phyloP scores from a whole-genome alignment of 2,888 invertebrate species.

The Brassicogethes aeneus region DNA sequence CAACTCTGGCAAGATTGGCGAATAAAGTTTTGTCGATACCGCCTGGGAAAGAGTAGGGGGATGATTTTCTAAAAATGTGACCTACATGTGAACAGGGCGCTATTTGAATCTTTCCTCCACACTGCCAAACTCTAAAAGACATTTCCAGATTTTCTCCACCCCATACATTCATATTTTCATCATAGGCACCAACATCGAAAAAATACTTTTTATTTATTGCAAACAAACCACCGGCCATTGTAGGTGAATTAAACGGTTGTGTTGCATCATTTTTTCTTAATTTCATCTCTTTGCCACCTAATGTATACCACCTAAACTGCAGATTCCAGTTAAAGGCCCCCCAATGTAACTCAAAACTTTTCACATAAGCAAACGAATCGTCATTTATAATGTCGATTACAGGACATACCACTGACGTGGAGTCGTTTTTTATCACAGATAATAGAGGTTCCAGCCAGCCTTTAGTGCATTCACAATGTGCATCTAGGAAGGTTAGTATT shows the following conservation, averaged over 20 bases:
- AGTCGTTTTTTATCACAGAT: constrained; percentile 49
- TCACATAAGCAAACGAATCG: constrained; percentile 90
- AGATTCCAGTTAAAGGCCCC: constrained; percentile 98
- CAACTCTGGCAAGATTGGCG: constrained; percentile 85
- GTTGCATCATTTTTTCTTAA: constrained; percentile 55
- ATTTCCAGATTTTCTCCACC: constrained; percentile 97
- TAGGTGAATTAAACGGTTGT: constrained; percentile 68
- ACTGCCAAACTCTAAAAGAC: constrained; percentile 86
- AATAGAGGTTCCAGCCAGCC: constrained; percentile 56
- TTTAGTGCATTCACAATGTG: constrained; percentile 84
- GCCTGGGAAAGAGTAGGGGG: constrained; percentile 93
- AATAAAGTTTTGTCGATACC: constrained; percentile 83
- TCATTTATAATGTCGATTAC: constrained; percentile 93
- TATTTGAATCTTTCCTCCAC: constrained; percentile 85
- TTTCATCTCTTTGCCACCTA: constrained; percentile 56
- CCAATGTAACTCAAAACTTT: constrained; percentile 93
- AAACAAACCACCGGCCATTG: constrained; percentile 94
- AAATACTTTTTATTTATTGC: constrained; percentile 80
- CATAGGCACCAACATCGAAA: constrained; percentile 69
- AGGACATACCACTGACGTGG: constrained; percentile 64
- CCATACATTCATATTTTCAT: constrained; percentile 79
- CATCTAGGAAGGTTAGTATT: constrained; percentile 83
- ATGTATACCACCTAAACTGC: constrained; percentile 76
- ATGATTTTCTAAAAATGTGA: constrained; percentile 84
- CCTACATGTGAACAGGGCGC: constrained; percentile 91